Evolutionary conservation across 2,888 invertebrate species (phyloP), one percentile per base, ranked within the genome.

Genomic region (Baronia brevicornis): DNA sequence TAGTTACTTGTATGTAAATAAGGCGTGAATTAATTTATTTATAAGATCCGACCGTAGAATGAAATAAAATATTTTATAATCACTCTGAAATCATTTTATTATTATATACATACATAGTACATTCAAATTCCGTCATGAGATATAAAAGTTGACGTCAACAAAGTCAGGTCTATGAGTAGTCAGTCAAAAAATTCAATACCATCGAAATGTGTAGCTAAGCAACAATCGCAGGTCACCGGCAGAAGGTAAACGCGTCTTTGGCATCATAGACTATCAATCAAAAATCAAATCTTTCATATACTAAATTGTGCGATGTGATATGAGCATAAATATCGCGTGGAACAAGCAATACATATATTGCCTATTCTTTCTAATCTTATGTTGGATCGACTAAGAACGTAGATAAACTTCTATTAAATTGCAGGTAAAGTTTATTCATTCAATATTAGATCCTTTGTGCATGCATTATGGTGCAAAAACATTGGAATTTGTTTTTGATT

Each of bases 181-280:
- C 22, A 41, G 40, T 36, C 12, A 32, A 40, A 39, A 38, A 33
- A 36, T 34, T 43, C 40, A 28, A 43, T 43, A 40, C 14, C 26
- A 15, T 18, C 26, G 19, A 20, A 22, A 30, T 36, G 25, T 24
- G 43, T 43, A 38, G 2, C 43, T 29, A 33, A 20, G 43, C 43
- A 43, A 43, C 43, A 27, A 28, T 20, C 7, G 23, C 19, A n/a
- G 15, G 12, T 10, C 9, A 15, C 8, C 26, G 23, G 8, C 28
- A 36, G 30, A 30, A 7, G 18, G 10, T 22, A n/a, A n/a, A 33
- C 36, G 33, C 38, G 36, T 38, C 31, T 17, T 28, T 32, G 22
- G 22, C 21, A 28, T 28, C 33, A 31, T 23, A 24, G 22, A 36
- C 41, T 21, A 32, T 36, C 35, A 31, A 38, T 33, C 41, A 34